Evolutionary conservation across 1,140 invertebrate genomes (phyloP).

Genomic region (Drosophila eugracilis): DNA sequence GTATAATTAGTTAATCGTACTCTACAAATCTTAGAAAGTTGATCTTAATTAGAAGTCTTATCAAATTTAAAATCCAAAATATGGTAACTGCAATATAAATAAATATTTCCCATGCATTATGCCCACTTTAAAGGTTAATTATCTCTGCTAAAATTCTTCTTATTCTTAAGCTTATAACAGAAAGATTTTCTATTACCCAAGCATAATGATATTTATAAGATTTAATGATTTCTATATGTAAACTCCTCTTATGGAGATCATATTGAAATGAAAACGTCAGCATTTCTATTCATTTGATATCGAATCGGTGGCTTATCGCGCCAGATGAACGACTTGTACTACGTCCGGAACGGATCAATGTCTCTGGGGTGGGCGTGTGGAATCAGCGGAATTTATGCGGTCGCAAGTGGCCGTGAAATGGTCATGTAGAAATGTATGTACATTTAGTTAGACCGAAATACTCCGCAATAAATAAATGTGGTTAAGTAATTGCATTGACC

Average conservation of each 20-base stretch:
- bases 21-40: too few species aligned
- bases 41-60: too few species aligned
- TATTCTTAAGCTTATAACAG: too few species aligned
- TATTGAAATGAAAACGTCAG: constrained; percentile 8
- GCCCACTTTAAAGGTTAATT: too few species aligned
- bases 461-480: constrained; percentile 37
- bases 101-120: too few species aligned
- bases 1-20: too few species aligned
- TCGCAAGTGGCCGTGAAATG: constrained; percentile 23
- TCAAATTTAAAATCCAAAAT: too few species aligned
- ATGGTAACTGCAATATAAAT: too few species aligned
- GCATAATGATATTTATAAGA: background rate
- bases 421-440: constrained; percentile 9
- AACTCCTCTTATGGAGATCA: constrained; percentile 9
- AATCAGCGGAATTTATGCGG: constrained; percentile 33
- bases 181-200: too few species aligned
- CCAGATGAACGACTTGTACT: constrained; percentile 5
- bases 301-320: constrained; percentile 25
- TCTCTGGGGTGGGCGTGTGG: constrained; percentile 15
- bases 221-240: too few species aligned
- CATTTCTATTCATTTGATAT: constrained; percentile 30
- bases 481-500: constrained; percentile 61
- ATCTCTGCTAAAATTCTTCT: too few species aligned
- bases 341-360: constrained; percentile 17
- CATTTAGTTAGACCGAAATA: constrained; percentile 9